Evolutionary conservation across 2,113 vertebrate genomes (phyloP), one percentile per base, ranked within the genome.

Genomic region (Nerophis ophidion): DNA sequence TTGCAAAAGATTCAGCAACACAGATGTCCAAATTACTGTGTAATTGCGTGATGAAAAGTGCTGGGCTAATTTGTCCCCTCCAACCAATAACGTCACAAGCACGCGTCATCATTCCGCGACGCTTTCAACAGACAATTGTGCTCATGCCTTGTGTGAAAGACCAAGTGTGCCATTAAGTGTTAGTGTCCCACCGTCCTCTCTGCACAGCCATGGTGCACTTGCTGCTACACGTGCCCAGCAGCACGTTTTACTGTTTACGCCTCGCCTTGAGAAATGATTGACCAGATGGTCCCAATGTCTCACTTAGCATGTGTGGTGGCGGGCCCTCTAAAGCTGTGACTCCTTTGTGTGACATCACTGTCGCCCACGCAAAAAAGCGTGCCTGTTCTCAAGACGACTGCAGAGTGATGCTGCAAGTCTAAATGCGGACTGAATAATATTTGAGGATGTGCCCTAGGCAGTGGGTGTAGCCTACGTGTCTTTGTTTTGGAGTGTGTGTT

Each of bases 281-380:
- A 72, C 61, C 81, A 85, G 83, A 81, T 83, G 75, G 79, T 76
- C 62, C 66, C 61, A 78, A 75, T 62, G 74, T 79, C 74, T 77
- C 72, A 56, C 80, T 68, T 76, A 72, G 80, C 83, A 60, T 77
- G 83, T 71, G 71, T 42, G 1, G 17, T 38, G n/a, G 49, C 68
- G 48, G 61, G 14, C 16, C 71, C 69, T 55, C 52, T 53, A 48
- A 44, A 44, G 59, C 69, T 49, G 52, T 47, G 48, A 16, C 35
- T 71, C 56, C 55, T 73, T 52, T 69, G 71, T 71, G 73, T 67
- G 72, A 75, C 54, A 65, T 70, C 70, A 51, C 76, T 8, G 63
- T 71, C 66, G 59, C 61, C 70, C 5, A 59, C 60, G 52, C 66
- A 26, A 52, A 45, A 45, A 65, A 36, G 36, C 17, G 5, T 42